These are phyloP conservation scores for Nannospalax galili DNA, from an alignment of 2,113 vertebrate genomes.

Conservation along the genomic window DNA sequence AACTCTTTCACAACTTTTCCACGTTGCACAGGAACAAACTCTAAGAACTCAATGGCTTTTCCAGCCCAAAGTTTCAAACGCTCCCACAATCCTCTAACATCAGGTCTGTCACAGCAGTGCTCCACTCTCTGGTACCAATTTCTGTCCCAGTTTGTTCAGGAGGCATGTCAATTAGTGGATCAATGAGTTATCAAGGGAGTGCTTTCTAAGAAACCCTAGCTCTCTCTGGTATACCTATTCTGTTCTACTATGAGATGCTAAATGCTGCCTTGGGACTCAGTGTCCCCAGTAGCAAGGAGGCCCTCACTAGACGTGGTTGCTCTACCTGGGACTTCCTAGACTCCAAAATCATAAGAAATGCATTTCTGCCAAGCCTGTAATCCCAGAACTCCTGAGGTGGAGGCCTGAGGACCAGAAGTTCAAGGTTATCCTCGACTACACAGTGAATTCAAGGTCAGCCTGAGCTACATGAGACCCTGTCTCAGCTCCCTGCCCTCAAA, in stretches of 20 bases:
- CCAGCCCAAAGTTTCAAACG: no score
- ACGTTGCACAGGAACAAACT: no score
- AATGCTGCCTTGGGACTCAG: no score
- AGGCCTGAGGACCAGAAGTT: neutral
- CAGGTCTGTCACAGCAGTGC: no score
- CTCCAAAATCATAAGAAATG: neutral
- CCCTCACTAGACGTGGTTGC: neutral
- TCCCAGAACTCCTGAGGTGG: neutral
- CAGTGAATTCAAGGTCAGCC: neutral
- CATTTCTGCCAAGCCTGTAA: neutral
- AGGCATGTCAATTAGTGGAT: no score
- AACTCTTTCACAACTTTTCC: no score
- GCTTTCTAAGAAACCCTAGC: neutral
- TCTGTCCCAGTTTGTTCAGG: no score
- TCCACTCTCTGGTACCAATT: no score
- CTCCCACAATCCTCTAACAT: no score
- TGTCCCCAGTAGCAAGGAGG: neutral
- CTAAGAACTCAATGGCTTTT: no score
- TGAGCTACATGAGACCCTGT: neutral
- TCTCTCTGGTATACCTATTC: neutral
- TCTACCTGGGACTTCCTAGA: neutral
- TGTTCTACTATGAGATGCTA: neutral
- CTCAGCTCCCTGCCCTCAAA: neutral
- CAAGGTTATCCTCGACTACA: neutral
- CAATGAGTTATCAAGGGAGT: neutral